These are phyloP conservation scores for Drosophila pseudoobscura DNA, from an alignment of 1,140 invertebrate species.

Conservation along the genomic window DNA sequence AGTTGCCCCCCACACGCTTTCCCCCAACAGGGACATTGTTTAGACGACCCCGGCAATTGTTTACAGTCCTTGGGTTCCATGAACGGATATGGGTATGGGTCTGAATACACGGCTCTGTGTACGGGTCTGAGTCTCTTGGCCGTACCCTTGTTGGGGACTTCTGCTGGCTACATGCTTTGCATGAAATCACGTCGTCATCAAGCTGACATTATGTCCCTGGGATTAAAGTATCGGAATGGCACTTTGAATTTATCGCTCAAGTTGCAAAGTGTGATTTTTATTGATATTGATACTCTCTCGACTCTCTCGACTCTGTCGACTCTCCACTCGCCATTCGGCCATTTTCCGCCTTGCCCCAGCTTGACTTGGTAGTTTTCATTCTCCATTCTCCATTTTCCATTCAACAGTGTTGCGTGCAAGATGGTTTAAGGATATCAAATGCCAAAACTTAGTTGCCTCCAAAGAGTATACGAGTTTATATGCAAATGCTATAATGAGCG, in stretches of 20 bases:
- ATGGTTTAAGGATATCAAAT: constrained; percentile 57
- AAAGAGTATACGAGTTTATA: constrained; percentile 51
- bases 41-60: constrained; percentile 76
- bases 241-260: constrained; percentile 78
- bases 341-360: not conserved
- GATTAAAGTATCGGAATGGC: constrained; percentile 79
- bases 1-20: not conserved
- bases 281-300: constrained; percentile 60
- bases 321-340: constrained; percentile 20
- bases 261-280: constrained; percentile 80
- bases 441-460: constrained; percentile 34
- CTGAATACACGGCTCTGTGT: too few relatives aligned
- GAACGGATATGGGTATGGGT: not conserved
- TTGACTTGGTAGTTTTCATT: not conserved
- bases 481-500: constrained; percentile 63
- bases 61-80: constrained; percentile 77
- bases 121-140: constrained; percentile 19
- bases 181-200: constrained; percentile 82
- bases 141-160: constrained; percentile 26
- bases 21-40: constrained; percentile 57
- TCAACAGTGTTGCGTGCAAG: constrained; percentile 39
- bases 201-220: constrained; percentile 78
- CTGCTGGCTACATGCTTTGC: constrained; percentile 66
- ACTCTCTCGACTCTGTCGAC: constrained; percentile 28
- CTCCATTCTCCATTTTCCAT: constrained; percentile 3